Percentiles rank a stretch among this genome's conserved stretches.
Conservation (phyloP, 2,797 vertebrate species). For the Intellagama lesueurii region DNA sequence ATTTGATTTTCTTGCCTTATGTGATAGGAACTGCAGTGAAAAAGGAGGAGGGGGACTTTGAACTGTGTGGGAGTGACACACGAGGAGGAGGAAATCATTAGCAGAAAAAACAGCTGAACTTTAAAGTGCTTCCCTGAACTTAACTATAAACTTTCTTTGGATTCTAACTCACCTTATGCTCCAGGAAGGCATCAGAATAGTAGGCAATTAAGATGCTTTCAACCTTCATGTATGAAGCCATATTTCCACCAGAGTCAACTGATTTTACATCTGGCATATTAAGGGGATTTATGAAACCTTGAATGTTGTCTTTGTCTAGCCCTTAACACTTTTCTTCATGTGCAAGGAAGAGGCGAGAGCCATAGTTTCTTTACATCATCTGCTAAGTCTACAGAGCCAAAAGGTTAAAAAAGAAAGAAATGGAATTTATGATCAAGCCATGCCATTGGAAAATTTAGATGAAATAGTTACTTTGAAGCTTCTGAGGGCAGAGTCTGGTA, state of each 20-base stretch:
- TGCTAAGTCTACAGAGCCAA: constrained; percentile 56
- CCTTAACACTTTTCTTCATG: constrained; percentile 35
- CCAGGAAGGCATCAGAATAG: constrained; percentile 44
- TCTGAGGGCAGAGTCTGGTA: background rate
- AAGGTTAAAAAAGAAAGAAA: constrained; percentile 41
- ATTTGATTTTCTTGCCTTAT: too few relatives aligned
- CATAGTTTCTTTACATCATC: constrained; percentile 64
- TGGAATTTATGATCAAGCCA: constrained; percentile 13
- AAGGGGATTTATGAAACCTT: constrained; percentile 70
- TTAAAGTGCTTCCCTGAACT: constrained; percentile 27
- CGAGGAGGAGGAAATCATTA: constrained; percentile 14
- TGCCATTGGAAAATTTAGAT: background rate
- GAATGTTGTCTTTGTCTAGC: constrained; percentile 75
- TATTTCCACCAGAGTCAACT: constrained; percentile 71
- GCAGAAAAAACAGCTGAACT: background rate
- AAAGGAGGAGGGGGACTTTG: background rate
- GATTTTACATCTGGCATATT: constrained; percentile 76
- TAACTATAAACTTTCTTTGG: background rate
- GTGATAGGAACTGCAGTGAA: background rate
- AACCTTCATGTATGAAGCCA: constrained; percentile 66
- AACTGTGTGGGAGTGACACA: background rate
- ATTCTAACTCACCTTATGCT: constrained; percentile 53
- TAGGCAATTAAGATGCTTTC: constrained; percentile 59
- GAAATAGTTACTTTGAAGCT: constrained; percentile 7
- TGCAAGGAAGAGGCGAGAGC: constrained; percentile 38